Evolutionary conservation across 1,140 invertebrate species (phyloP).

Genomic region (Pseudomyrmex dendroicus): DNA sequence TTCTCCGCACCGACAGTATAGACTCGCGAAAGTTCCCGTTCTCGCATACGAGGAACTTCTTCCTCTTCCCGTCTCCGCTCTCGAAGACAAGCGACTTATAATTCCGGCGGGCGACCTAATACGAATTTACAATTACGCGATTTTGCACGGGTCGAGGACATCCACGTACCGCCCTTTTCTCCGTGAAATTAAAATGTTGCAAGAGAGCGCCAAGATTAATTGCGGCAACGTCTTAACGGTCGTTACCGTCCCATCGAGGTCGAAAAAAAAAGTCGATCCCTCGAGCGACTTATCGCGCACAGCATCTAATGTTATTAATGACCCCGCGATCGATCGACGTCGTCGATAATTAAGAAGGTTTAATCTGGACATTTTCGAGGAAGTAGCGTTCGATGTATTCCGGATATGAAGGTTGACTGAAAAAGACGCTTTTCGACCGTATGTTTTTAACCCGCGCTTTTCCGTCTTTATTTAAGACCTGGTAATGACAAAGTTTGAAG

Average conservation of each 20-base stretch:
- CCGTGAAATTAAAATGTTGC: slow-evolving; percentile 56
- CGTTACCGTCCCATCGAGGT: slow-evolving; percentile 50
- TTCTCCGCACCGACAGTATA: slow-evolving; percentile 23
- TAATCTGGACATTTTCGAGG: slow-evolving; percentile 55
- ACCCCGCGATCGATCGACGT: slow-evolving; percentile 52
- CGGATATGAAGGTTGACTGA: slow-evolving; percentile 53
- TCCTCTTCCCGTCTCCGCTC: not conserved
- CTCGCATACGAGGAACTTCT: not conserved
- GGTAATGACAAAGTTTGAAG: not conserved
- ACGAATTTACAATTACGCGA: slow-evolving; percentile 24
- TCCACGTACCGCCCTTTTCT: not conserved
- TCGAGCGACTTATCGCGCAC: slow-evolving; percentile 54
- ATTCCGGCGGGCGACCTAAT: slow-evolving; percentile 6
- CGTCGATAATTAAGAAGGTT: slow-evolving; percentile 58
- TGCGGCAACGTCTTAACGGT: slow-evolving; percentile 56
- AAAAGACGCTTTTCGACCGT: slow-evolving; percentile 35
- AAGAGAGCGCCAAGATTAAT: slow-evolving; percentile 47
- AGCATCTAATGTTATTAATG: slow-evolving; percentile 60
- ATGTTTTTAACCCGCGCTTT: not conserved
- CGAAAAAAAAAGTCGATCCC: slow-evolving; percentile 44
- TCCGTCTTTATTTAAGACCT: no score
- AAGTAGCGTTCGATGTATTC: slow-evolving; percentile 59
- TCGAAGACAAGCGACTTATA: not conserved
- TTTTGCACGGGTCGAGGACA: slow-evolving; percentile 25
- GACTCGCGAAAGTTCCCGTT: slow-evolving; percentile 1